Percentiles rank a stretch among this genome's conserved stretches.
phyloP scores from a whole-genome alignment of 2,888 invertebrate species.

The Lypha dubia region DNA sequence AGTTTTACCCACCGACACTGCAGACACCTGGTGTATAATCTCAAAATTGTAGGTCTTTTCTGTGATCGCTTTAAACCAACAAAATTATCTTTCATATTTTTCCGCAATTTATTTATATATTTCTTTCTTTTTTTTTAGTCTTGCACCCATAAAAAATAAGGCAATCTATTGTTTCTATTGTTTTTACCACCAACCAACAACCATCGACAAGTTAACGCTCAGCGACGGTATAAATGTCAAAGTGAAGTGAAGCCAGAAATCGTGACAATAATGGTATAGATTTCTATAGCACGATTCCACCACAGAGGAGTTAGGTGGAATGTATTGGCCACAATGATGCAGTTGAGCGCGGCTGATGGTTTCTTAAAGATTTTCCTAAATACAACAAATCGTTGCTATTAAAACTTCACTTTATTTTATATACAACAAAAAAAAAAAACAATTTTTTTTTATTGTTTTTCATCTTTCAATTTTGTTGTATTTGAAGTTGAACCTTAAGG shows the following conservation, averaged over 20 bases:
- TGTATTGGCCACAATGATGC: constrained; percentile 22
- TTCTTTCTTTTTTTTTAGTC: too few relatives aligned
- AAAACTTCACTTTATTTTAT: constrained; percentile 70
- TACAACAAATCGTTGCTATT: constrained; percentile 72
- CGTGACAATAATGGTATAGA: constrained; percentile 81
- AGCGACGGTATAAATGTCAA: constrained; percentile 68
- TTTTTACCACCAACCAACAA: constrained; percentile 61
- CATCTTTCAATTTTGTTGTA: constrained; percentile 18
- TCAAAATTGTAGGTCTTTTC: not conserved
- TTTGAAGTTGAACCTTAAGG: constrained; percentile 59
- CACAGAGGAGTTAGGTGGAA: constrained; percentile 21
- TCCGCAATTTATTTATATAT: not conserved
- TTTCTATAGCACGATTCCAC: constrained; percentile 79
- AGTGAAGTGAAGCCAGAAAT: constrained; percentile 74
- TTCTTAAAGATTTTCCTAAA: constrained; percentile 70
- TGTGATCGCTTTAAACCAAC: not conserved
- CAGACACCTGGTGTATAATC: too few relatives aligned
- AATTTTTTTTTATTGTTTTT: constrained; percentile 30
- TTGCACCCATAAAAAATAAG: constrained; percentile 20
- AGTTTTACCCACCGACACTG: too few relatives aligned
- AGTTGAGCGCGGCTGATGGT: constrained; percentile 69
- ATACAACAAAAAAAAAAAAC: too few relatives aligned
- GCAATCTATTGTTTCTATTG: constrained; percentile 68
- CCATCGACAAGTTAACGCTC: constrained; percentile 59
- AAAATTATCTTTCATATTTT: constrained; percentile 18